A percentile compares a stretch with the other conserved stretches of the same genome.
Conservation (phyloP, 2,797 vertebrate genomes). For the Callimico goeldii region DNA sequence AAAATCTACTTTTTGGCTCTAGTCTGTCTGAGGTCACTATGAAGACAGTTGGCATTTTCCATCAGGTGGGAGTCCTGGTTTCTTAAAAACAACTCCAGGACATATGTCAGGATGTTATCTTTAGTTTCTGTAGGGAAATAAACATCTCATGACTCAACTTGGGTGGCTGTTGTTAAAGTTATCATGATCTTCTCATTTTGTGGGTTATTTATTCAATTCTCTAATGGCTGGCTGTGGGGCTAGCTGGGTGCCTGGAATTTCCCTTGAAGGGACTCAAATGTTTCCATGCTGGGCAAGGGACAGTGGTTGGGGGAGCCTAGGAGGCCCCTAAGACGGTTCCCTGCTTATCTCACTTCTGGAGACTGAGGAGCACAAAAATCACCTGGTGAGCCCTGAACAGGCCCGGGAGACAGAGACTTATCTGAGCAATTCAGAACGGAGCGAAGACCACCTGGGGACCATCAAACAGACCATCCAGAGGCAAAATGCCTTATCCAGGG, state of each 20-base stretch:
- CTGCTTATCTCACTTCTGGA: neutral
- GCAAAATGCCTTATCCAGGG: neutral
- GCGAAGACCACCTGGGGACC: neutral
- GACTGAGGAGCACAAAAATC: neutral
- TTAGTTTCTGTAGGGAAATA: neutral
- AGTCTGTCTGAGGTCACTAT: neutral
- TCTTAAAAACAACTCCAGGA: neutral
- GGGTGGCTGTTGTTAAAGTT: neutral
- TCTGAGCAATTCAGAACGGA: neutral
- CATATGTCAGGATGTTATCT: neutral
- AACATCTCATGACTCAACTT: neutral
- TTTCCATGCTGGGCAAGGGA: neutral
- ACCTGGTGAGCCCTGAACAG: neutral
- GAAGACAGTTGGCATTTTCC: neutral
- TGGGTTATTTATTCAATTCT: neutral
- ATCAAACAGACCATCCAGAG: neutral
- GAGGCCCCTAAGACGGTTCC: neutral
- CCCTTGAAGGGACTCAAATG: neutral
- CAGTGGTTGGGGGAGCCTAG: neutral
- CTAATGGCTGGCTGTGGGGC: neutral
- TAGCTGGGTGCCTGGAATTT: neutral
- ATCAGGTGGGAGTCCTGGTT: neutral
- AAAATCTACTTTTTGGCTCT: neutral
- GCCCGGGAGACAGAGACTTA: neutral
- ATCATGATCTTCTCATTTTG: neutral